These are phyloP conservation scores for Aegotheles bennettii DNA, from an alignment of 2,113 vertebrate genomes.

Conservation along the genomic window DNA sequence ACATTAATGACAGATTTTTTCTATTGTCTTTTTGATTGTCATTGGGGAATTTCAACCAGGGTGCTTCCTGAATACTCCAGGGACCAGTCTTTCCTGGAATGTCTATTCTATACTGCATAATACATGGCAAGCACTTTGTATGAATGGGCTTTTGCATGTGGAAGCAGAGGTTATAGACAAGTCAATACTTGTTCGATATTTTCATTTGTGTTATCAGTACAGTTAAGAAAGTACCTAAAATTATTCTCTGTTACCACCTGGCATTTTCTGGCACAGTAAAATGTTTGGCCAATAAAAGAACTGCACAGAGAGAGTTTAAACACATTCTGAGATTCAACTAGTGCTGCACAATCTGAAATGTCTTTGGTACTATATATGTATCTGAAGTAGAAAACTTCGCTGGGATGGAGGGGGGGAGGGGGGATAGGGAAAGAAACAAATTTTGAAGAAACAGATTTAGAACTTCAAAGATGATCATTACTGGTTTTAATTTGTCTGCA, in stretches of 20 bases:
- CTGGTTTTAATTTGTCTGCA: background rate
- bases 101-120: background rate
- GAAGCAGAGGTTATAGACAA: background rate
- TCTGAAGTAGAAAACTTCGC: background rate
- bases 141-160: background rate
- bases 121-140: background rate
- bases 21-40: background rate
- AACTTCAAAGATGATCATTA: background rate
- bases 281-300: background rate
- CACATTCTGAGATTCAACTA: background rate
- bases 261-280: conserved; percentile 14
- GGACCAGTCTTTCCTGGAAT: background rate
- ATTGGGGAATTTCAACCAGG: background rate
- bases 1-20: background rate
- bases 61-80: background rate
- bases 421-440: background rate
- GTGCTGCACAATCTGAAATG: background rate
- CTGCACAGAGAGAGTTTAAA: background rate
- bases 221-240: conserved; percentile 37
- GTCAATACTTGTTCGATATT: conserved; percentile 16
- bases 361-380: background rate
- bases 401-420: no score
- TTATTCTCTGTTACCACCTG: conserved; percentile 3
- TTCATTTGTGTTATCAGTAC: conserved; percentile 5
- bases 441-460: background rate